Percentiles rank a stretch among this genome's conserved stretches.
These are phyloP conservation scores for Strigamia crassipes DNA, from an alignment of 2,888 invertebrate species.

Conservation along the genomic window DNA sequence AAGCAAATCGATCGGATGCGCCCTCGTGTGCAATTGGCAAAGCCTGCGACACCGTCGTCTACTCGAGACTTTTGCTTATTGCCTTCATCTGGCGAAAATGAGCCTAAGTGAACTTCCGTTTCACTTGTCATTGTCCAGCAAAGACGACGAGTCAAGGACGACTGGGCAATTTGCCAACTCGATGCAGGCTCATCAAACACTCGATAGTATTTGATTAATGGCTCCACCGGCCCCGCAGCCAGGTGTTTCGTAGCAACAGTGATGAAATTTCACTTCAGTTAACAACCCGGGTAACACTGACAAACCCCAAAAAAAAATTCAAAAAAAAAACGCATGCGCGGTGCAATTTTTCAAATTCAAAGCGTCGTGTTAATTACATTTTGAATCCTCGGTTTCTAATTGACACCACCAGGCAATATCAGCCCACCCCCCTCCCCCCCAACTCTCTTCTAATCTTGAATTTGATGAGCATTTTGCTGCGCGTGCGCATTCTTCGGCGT, in stretches of 20 bases:
- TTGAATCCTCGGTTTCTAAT: constrained; percentile 27
- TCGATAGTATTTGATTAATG: background rate
- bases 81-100: constrained; percentile 6
- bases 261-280: background rate
- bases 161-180: constrained; percentile 17
- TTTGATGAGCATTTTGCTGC: constrained; percentile 11
- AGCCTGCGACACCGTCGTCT: background rate
- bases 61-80: constrained; percentile 3
- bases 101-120: constrained; percentile 34
- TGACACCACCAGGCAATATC: constrained; percentile 36
- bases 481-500: background rate
- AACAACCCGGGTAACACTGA: background rate
- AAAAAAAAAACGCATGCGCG: background rate
- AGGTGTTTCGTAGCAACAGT: constrained; percentile 27
- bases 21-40: constrained; percentile 8
- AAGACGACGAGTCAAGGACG: background rate
- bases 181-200: constrained; percentile 8
- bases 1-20: constrained; percentile 5
- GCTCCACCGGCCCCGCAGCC: background rate
- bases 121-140: constrained; percentile 10
- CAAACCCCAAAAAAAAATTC: background rate
- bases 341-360: background rate
- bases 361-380: constrained; percentile 10
- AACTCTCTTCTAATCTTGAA: background rate
- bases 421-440: too few species aligned